phyloP scores from a whole-genome alignment of 2,113 vertebrate species.

The Nanorana parkeri region DNA sequence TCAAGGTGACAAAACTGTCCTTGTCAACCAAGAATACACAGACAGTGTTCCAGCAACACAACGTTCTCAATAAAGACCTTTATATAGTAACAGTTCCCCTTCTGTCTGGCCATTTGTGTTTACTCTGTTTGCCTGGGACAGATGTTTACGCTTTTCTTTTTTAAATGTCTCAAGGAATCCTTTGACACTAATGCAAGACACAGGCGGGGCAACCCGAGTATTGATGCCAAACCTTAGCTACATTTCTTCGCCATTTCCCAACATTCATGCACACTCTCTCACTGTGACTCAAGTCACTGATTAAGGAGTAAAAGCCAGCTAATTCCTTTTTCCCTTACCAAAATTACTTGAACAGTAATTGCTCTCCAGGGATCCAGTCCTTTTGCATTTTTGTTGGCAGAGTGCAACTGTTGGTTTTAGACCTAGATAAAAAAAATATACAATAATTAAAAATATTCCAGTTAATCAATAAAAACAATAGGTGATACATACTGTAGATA shows the following conservation, averaged over 20 bases:
- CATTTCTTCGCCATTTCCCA: slow-evolving; percentile 37
- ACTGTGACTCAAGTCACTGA: slow-evolving; percentile 36
- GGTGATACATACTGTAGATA: too few relatives aligned
- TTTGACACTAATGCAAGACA: slow-evolving; percentile 64
- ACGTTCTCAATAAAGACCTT: slow-evolving; percentile 67
- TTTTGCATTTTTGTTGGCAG: slow-evolving; percentile 93
- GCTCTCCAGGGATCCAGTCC: slow-evolving; percentile 85
- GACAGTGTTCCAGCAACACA: slow-evolving; percentile 60
- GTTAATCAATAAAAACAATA: too few relatives aligned
- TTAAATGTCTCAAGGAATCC: slow-evolving; percentile 67
- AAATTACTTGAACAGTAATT: slow-evolving; percentile 97
- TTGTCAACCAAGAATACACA: slow-evolving; percentile 58
- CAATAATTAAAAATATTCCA: too few relatives aligned
- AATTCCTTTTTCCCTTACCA: slow-evolving; percentile 78
- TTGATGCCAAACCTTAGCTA: slow-evolving; percentile 44
- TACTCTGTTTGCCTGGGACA: slow-evolving; percentile 64
- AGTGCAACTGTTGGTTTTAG: slow-evolving; percentile 87
- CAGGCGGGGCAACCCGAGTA: slow-evolving; percentile 56
- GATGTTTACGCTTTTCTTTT: slow-evolving; percentile 63
- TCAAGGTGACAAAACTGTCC: slow-evolving; percentile 63
- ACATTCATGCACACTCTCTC: slow-evolving; percentile 52
- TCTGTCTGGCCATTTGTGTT: slow-evolving; percentile 65
- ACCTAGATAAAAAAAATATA: slow-evolving; percentile 67
- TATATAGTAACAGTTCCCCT: slow-evolving; percentile 67
- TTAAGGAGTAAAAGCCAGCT: slow-evolving; percentile 54